phyloP scores from a whole-genome alignment of 2,797 vertebrate species.

The Silurus aristotelis region DNA sequence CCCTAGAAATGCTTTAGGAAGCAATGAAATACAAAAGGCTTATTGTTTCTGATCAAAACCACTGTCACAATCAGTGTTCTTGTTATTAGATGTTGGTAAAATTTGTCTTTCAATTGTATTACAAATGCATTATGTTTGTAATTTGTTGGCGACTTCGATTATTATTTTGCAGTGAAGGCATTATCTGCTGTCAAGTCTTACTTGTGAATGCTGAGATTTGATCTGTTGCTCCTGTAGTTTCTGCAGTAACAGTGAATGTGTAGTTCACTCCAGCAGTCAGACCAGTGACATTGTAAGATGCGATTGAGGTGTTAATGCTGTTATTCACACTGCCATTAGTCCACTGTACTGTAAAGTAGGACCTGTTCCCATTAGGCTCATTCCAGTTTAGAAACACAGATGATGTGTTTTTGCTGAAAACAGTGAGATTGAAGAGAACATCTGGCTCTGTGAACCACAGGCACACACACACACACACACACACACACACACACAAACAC shows the following conservation, averaged over 20 bases:
- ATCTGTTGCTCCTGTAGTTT: conserved; percentile 5
- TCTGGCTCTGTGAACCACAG: not conserved
- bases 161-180: not conserved
- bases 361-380: no score
- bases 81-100: no score
- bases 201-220: not conserved
- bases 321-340: not conserved
- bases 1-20: no score
- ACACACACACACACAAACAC: not conserved
- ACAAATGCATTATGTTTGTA: no score
- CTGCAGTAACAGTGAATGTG: conserved; percentile 38
- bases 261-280: conserved; percentile 43
- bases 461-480: not conserved
- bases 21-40: no score
- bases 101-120: no score
- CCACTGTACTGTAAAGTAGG: conserved; percentile 15
- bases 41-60: no score
- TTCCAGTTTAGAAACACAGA: conserved; percentile 13
- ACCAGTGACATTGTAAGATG: not conserved
- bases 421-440: not conserved
- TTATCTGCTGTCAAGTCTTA: not conserved
- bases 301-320: not conserved
- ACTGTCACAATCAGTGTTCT: no score
- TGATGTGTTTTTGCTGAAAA: not conserved
- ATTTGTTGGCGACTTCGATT: no score